Conservation (phyloP, 2,797 vertebrate genomes). For the Melanitta fusca region DNA sequence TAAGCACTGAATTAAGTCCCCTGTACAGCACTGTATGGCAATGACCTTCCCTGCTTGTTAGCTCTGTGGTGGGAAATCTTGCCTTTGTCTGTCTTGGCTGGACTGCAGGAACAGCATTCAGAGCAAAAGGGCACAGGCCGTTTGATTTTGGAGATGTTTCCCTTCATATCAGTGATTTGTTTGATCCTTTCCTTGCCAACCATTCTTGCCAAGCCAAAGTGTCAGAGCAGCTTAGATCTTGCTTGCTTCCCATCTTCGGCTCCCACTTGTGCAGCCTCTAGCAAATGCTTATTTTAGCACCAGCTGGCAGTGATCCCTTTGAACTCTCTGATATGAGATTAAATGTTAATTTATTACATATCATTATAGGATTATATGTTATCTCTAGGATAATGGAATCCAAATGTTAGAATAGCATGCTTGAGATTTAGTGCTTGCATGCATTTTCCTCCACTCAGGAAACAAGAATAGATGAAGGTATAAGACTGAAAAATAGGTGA, state of each 20-base stretch:
- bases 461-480: slow-evolving; percentile 29
- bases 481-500: slow-evolving; percentile 23
- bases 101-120: background rate
- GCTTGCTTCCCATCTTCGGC: background rate
- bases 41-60: background rate
- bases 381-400: slow-evolving; percentile 55
- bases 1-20: background rate
- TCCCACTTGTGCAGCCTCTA: slow-evolving; percentile 27
- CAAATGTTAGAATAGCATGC: slow-evolving; percentile 56
- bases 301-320: slow-evolving; percentile 59
- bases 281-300: slow-evolving; percentile 62
- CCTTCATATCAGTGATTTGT: background rate
- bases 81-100: background rate
- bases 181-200: background rate
- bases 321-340: slow-evolving; percentile 60
- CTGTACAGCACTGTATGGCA: background rate
- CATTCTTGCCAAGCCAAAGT: background rate
- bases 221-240: slow-evolving; percentile 11
- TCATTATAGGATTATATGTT: slow-evolving; percentile 61
- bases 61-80: background rate
- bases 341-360: slow-evolving; percentile 63
- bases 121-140: background rate
- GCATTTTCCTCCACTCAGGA: slow-evolving; percentile 20
- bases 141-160: background rate
- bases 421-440: slow-evolving; percentile 54